Base-by-base conservation (phyloP, 2,888 invertebrate genomes). In the Yponomeuta cagnagella region DNA sequence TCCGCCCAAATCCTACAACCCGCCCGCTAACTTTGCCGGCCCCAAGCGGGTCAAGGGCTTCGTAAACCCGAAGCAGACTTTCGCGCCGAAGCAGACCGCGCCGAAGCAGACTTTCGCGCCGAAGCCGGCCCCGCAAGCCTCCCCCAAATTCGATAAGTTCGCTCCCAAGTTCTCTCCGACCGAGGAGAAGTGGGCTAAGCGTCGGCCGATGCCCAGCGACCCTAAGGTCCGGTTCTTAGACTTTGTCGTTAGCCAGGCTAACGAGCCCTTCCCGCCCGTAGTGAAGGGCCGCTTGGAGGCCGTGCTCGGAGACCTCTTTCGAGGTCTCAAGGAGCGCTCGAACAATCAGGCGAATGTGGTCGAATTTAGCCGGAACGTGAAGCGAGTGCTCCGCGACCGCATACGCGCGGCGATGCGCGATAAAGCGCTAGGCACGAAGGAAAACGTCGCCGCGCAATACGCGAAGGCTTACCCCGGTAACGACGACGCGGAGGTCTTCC, bases 351-450 rank as follows among this genome's bases (percentile, higher is more conserved):
- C n/a, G 48, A 30, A 69, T 31, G 48, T 12, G 4, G 1, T 43
- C 33, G 12, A 72, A 33, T 69, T 73, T 30, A 63, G 76, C 64
- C 74, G 78, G 75, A 82, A 37, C 1, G 23, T 89, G 73, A 90
- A 89, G 76, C 78, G 84, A 71, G 76, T 74, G 9, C 76, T 90
- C 33, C 85, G 90, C 67, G 83, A 85, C 63, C 88, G 90, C 72
- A 77, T 90, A 43, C 76, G 81, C 68, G 72, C 71, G 31, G 79
- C 80, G 10, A 86, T 89, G 85, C 73, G 86, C 71, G 82, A 81
- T 73, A 82, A 85, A 73, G 65, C 74, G 6, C 83, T 90, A 63
- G 82, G 82, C 69, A 69, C 74, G 58, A 70, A 75, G 33, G 43
- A 52, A 2, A 76, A 80, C 2, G 80, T 88, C 69, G 74, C 83